A percentile compares a stretch with the other conserved stretches of the same genome.
Conservation (phyloP, 2,797 vertebrate species). For the Chelon labrosus region DNA sequence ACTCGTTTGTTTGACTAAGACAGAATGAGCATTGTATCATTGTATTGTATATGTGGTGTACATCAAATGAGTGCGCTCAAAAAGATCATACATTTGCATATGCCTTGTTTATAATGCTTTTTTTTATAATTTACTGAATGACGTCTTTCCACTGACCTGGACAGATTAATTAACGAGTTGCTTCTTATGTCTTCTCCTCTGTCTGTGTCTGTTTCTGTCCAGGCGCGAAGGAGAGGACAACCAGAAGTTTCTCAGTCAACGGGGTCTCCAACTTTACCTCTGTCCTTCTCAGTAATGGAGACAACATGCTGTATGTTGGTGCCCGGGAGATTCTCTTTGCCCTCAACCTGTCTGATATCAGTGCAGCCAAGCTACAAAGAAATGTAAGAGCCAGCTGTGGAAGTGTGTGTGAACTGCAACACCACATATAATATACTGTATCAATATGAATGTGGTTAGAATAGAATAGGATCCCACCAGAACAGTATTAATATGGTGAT, state of each 20-base stretch:
- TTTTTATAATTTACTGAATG: neutral
- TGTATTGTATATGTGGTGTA: neutral
- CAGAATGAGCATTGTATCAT: conserved; percentile 44
- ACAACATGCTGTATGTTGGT: conserved; percentile 89
- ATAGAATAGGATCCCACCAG: conserved; percentile 24
- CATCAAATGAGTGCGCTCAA: conserved; percentile 17
- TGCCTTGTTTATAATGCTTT: neutral
- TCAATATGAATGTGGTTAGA: conserved; percentile 40
- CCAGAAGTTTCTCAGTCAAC: conserved; percentile 84
- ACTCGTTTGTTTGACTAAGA: conserved; percentile 44
- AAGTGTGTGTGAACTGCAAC: conserved; percentile 23
- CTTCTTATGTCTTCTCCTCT: conserved; percentile 7
- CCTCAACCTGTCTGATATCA: conserved; percentile 86
- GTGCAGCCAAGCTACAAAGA: conserved; percentile 77
- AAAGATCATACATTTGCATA: conserved; percentile 38
- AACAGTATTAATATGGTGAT: conserved; percentile 33
- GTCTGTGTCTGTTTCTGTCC: conserved; percentile 41
- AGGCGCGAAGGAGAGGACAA: conserved; percentile 86
- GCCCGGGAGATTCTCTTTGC: conserved; percentile 91
- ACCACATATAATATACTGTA: conserved; percentile 10
- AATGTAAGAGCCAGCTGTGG: conserved; percentile 77
- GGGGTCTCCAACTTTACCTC: conserved; percentile 90
- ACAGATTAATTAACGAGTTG: conserved; percentile 13
- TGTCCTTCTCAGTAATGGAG: conserved; percentile 90
- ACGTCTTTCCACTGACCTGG: neutral